Evolutionary conservation across 2,888 invertebrate genomes (phyloP).

Genomic region (Eupithecia subfuscata): DNA sequence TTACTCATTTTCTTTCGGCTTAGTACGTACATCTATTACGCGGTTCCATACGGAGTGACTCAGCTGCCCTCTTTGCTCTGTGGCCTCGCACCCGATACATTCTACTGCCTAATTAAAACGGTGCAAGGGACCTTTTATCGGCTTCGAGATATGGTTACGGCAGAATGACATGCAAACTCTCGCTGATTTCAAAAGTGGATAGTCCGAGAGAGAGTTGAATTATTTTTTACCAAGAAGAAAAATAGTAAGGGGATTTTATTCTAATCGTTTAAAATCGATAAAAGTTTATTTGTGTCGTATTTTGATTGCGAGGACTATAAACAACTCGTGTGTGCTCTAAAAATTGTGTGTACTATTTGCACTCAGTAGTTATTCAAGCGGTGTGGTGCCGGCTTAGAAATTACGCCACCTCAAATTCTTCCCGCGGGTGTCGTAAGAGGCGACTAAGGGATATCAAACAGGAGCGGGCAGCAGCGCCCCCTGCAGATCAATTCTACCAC

Average conservation of each 20-base stretch:
- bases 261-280: neutral
- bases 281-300: neutral
- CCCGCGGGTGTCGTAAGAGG: too few species aligned
- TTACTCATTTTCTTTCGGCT: too few species aligned
- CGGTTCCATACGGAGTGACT: neutral
- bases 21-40: neutral
- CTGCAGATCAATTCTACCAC: too few species aligned
- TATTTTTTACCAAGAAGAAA: neutral
- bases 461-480: too few species aligned
- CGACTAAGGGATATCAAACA: too few species aligned
- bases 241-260: neutral
- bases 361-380: too few species aligned
- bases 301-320: neutral
- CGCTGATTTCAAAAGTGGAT: slow-evolving; percentile 48
- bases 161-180: slow-evolving; percentile 75
- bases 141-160: slow-evolving; percentile 75
- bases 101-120: slow-evolving; percentile 81
- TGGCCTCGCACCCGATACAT: slow-evolving; percentile 64
- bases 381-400: too few species aligned
- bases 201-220: slow-evolving; percentile 8
- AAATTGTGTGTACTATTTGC: too few species aligned
- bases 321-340: too few species aligned
- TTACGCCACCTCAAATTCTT: too few species aligned
- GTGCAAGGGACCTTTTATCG: slow-evolving; percentile 78
- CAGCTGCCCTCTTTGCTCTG: slow-evolving; percentile 8